Evolutionary conservation across 2,888 invertebrate genomes (phyloP).

Genomic region (Cryptosula pallasiana): DNA sequence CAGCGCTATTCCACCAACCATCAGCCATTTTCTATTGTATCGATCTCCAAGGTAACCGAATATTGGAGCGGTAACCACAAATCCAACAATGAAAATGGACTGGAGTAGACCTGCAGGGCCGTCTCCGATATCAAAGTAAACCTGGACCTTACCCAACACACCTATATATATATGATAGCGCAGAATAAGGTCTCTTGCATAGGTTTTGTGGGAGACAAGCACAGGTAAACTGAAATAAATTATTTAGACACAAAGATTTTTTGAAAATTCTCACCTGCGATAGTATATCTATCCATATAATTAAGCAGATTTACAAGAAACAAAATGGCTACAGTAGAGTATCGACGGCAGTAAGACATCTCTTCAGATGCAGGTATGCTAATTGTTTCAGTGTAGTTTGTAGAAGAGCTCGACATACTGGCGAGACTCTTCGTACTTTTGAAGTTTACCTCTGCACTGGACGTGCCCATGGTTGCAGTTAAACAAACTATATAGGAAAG

Average conservation of each 20-base stretch:
- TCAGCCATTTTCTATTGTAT: slow-evolving; percentile 81
- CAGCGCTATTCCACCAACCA: slow-evolving; percentile 85
- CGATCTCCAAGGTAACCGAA: slow-evolving; percentile 97
- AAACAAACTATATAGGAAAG: no score
- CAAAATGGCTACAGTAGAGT: slow-evolving; percentile 68
- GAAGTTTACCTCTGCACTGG: no score
- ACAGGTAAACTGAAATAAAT: no score
- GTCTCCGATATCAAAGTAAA: slow-evolving; percentile 69
- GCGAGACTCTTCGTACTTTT: no score
- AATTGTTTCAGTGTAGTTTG: no score
- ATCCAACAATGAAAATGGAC: slow-evolving; percentile 91
- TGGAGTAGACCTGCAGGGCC: slow-evolving; percentile 78
- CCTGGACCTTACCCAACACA: slow-evolving; percentile 72
- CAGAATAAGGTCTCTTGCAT: no score
- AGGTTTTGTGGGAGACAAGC: no score
- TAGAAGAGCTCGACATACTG: no score
- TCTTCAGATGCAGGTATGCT: no score
- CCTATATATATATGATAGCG: no score
- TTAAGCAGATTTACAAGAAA: slow-evolving; percentile 95
- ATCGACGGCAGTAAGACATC: not conserved
- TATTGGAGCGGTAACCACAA: slow-evolving; percentile 94
- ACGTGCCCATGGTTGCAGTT: no score
- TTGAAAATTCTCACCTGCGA: slow-evolving; percentile 90
- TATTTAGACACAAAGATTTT: no score
- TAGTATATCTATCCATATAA: slow-evolving; percentile 96